Evolutionary conservation across 1,140 invertebrate genomes (phyloP).

Genomic region (Papilio polyxenes): DNA sequence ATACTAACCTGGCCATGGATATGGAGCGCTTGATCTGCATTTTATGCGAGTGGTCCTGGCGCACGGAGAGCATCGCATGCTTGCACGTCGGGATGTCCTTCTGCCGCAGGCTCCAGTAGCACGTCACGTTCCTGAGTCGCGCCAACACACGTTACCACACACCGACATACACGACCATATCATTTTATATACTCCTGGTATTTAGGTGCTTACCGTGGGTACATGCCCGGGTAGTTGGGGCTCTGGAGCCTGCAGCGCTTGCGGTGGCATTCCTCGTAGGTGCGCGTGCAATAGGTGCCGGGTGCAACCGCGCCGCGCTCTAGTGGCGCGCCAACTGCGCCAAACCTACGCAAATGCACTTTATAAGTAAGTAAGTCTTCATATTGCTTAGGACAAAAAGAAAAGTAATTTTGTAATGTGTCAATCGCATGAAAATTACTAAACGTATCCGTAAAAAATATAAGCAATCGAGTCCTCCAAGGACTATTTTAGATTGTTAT

Average conservation of each 20-base stretch:
- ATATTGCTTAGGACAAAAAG: no score
- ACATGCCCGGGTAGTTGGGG: conserved; percentile 96
- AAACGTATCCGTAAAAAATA: no score
- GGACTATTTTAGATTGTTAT: no score
- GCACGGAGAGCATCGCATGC: conserved; percentile 92
- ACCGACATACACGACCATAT: background rate
- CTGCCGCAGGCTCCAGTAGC: conserved; percentile 89
- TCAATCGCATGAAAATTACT: no score
- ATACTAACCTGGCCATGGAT: conserved; percentile 78
- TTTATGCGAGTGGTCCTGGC: conserved; percentile 86
- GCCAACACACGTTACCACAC: background rate
- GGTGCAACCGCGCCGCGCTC: conserved; percentile 90
- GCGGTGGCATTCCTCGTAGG: conserved; percentile 92
- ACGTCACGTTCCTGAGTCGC: conserved; percentile 85
- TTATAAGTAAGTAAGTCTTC: no score
- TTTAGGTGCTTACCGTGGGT: conserved; percentile 87
- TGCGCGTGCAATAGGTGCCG: conserved; percentile 92
- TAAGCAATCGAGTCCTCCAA: no score
- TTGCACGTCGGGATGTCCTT: conserved; percentile 92
- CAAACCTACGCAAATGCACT: conserved; percentile 78
- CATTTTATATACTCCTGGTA: conserved; percentile 91
- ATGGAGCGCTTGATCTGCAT: conserved; percentile 86
- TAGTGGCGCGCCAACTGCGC: conserved; percentile 85
- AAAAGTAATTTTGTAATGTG: no score
- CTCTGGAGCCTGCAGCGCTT: conserved; percentile 90